Conservation (phyloP, 2,888 invertebrate species). For the Sepioteuthis lessoniana region DNA sequence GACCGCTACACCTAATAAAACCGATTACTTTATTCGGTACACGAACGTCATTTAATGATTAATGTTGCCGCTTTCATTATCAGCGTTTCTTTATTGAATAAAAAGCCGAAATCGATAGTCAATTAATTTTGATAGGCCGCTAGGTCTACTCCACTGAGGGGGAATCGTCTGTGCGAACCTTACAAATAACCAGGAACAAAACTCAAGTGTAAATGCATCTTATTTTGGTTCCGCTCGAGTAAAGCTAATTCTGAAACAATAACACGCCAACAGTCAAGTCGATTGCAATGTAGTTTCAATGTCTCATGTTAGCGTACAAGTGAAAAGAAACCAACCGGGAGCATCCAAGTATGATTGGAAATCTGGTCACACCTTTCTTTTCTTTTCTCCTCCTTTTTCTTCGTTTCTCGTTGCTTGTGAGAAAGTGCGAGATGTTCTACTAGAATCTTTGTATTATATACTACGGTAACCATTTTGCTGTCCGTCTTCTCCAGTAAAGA, state of each 20-base stretch:
- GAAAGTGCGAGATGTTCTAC: not conserved
- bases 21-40: not conserved
- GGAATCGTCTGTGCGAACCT: not conserved
- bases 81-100: not conserved
- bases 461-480: not conserved
- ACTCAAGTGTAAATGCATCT: not conserved
- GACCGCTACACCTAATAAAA: not conserved
- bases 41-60: not conserved
- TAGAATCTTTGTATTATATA: not conserved
- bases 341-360: not conserved
- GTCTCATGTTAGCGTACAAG: not conserved
- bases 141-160: not conserved
- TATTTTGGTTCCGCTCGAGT: slow-evolving; percentile 2
- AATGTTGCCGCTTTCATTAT: not conserved
- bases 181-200: not conserved
- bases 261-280: slow-evolving; percentile 33
- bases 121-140: slow-evolving; percentile 23
- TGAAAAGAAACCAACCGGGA: not conserved
- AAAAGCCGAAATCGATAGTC: slow-evolving; percentile 11
- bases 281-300: slow-evolving; percentile 5
- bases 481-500: not conserved
- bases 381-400: no score
- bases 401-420: not conserved
- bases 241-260: slow-evolving; percentile 33
- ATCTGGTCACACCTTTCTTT: not conserved